Evolutionary conservation across 2,797 vertebrate species (phyloP).

Genomic region (Fundulus diaphanus): DNA sequence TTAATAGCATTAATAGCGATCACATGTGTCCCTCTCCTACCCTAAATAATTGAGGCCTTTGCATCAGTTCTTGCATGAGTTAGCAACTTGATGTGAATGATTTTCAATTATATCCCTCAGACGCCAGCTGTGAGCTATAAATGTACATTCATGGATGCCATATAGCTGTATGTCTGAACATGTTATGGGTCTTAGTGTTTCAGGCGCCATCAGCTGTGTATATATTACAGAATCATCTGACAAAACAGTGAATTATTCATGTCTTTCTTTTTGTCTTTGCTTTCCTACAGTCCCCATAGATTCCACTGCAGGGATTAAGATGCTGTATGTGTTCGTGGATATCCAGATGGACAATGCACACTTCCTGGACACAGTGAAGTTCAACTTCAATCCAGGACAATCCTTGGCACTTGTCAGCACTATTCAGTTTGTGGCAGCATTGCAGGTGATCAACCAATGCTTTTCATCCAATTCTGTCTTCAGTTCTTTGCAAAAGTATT

Average conservation of each 20-base stretch:
- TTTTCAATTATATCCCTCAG: constrained; percentile 39
- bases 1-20: constrained; percentile 79
- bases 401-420: constrained; percentile 95
- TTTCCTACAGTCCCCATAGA: constrained; percentile 90
- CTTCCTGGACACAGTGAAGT: constrained; percentile 92
- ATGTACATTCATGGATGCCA: constrained; percentile 2
- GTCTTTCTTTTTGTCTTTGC: constrained; percentile 40
- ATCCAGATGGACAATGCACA: constrained; percentile 95
- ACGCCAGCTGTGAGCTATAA: constrained; percentile 12
- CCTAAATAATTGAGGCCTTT: constrained; percentile 73
- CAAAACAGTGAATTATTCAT: constrained; percentile 63
- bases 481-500: neutral
- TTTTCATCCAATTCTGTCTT: neutral
- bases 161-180: constrained; percentile 22
- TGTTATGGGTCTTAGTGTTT: constrained; percentile 42
- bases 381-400: constrained; percentile 87
- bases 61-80: constrained; percentile 53
- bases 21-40: constrained; percentile 64
- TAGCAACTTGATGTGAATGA: constrained; percentile 26
- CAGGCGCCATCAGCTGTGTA: constrained; percentile 52
- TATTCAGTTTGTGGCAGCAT: constrained; percentile 94
- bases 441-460: constrained; percentile 86
- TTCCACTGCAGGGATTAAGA: constrained; percentile 88
- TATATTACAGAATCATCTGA: constrained; percentile 48
- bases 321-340: constrained; percentile 98